Base-by-base conservation (phyloP, 2,888 invertebrate genomes). In the Platycheirus albimanus region DNA sequence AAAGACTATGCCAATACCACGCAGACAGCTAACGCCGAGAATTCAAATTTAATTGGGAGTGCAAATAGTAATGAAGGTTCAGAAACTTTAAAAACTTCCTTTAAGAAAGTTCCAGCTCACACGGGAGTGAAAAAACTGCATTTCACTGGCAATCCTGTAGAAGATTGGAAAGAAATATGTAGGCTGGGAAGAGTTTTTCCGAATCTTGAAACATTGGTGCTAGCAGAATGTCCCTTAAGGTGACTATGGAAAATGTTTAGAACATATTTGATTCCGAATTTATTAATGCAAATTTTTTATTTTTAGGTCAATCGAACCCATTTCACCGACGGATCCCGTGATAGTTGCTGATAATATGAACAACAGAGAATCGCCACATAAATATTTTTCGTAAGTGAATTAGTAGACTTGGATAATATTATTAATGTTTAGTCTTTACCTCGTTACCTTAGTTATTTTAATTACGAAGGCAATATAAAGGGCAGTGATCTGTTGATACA, bases 161-260 rank as follows among this genome's bases (percentile, higher is more conserved):
- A 94, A 86, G 93, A 94, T 86, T 98, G 98, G 98, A 92, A 92
- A 83, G 96, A 97, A 89, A 93, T 98, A 64, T 94, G 94, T 36
- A 96, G 96, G 87, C 91, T 98, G 71, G 98, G 98, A 1, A 93
- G 94, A 87, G 94, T 95, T 4, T 98, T 98, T 90, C 98, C 98
- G 0, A 94, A 94, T 88, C 91, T 98, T 87, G 96, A 97, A 90
- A 95, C 95, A 1, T 91, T 98, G 83, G 94, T 98, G 66, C 92
- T 98, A 61, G 97, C 97, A 63, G 96, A 97, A 86, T 97, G 97
- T 89, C 95, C 96, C 30, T 93, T 97, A 81, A 94, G 93, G 85
- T 89, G 15, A 61, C 11, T 54, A 15, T 28, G 87, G 93, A 41
- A 91, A 92, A n/a, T 30, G n/a, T n/a, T n/a, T n/a, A n/a, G n/a